Percentiles rank a stretch among this genome's conserved stretches.
Evolutionary conservation across 2,888 invertebrate species (phyloP).

Genomic region (Marronus borbonicus): DNA sequence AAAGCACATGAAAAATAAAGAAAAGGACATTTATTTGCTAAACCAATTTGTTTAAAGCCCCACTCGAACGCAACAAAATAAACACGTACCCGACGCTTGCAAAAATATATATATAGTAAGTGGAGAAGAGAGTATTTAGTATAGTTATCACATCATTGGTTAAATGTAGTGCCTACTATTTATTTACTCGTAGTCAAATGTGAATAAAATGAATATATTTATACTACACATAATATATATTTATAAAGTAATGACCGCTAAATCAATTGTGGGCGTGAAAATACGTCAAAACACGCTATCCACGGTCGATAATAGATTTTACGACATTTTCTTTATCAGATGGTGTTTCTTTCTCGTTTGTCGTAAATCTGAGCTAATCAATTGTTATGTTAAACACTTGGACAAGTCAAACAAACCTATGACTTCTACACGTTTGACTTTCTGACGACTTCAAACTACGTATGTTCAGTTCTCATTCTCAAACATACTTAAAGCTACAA

Average conservation of each 20-base stretch:
- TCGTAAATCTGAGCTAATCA: conserved; percentile 22
- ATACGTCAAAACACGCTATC: conserved; percentile 29
- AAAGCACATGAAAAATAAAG: conserved; percentile 29
- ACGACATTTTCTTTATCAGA: conserved; percentile 23
- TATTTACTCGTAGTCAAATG: conserved; percentile 28
- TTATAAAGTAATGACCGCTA: conserved; percentile 41
- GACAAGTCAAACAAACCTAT: conserved; percentile 22
- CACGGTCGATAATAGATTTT: conserved; percentile 20
- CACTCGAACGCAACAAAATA: conserved; percentile 3
- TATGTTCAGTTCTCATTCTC: conserved; percentile 10
- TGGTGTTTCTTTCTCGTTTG: neutral
- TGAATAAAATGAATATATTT: conserved; percentile 41
- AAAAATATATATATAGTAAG: conserved; percentile 31
- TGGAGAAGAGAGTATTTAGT: conserved; percentile 24
- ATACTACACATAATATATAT: conserved; percentile 37
- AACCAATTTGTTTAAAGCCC: conserved; percentile 24
- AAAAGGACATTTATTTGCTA: conserved; percentile 12
- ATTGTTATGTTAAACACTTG: conserved; percentile 17
- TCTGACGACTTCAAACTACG: neutral
- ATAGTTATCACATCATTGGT: conserved; percentile 39
- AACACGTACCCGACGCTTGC: conserved; percentile 15
- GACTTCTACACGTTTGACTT: neutral
- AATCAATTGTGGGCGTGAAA: conserved; percentile 43
- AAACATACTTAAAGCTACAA: conserved; percentile 14
- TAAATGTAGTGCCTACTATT: conserved; percentile 19